Conservation (phyloP, 1,140 invertebrate genomes). For the Dendroctonus ponderosae region DNA sequence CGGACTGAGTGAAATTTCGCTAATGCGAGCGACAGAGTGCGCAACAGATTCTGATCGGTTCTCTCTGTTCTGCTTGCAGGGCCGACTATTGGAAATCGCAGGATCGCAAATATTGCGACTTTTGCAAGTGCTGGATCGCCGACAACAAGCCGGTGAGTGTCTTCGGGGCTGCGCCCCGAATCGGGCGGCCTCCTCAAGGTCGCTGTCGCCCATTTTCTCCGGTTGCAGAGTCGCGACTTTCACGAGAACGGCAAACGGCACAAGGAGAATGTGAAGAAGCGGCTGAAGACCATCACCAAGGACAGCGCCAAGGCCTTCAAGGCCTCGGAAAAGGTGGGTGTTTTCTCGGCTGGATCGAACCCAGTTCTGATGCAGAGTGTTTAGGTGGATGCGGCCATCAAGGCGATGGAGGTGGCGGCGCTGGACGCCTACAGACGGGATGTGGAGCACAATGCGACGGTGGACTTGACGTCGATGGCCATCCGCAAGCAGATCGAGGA, state of each 20-base stretch:
- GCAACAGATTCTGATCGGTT: no score
- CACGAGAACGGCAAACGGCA: slow-evolving; percentile 93
- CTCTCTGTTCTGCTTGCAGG: slow-evolving; percentile 55
- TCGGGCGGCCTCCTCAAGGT: neutral
- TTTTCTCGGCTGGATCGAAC: neutral
- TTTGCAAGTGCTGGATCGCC: slow-evolving; percentile 97
- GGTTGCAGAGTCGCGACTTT: slow-evolving; percentile 83
- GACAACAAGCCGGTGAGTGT: slow-evolving; percentile 93
- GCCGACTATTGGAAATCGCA: slow-evolving; percentile 98
- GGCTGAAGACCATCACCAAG: slow-evolving; percentile 80
- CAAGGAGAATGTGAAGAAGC: slow-evolving; percentile 89
- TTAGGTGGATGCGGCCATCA: slow-evolving; percentile 69
- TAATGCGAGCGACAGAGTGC: no score
- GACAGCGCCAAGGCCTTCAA: slow-evolving; percentile 78
- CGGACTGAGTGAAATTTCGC: no score
- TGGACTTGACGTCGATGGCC: slow-evolving; percentile 62
- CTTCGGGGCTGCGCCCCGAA: neutral
- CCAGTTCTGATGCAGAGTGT: slow-evolving; percentile 1
- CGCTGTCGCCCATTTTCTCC: slow-evolving; percentile 2
- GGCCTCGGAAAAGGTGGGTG: slow-evolving; percentile 63
- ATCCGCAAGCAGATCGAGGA: slow-evolving; percentile 45
- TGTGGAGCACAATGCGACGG: slow-evolving; percentile 67
- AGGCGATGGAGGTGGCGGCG: slow-evolving; percentile 86
- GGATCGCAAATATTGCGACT: slow-evolving; percentile 92
- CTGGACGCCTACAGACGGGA: slow-evolving; percentile 81